Evolutionary conservation across 2,113 vertebrate species (phyloP).

Genomic region (Pluvialis apricaria): DNA sequence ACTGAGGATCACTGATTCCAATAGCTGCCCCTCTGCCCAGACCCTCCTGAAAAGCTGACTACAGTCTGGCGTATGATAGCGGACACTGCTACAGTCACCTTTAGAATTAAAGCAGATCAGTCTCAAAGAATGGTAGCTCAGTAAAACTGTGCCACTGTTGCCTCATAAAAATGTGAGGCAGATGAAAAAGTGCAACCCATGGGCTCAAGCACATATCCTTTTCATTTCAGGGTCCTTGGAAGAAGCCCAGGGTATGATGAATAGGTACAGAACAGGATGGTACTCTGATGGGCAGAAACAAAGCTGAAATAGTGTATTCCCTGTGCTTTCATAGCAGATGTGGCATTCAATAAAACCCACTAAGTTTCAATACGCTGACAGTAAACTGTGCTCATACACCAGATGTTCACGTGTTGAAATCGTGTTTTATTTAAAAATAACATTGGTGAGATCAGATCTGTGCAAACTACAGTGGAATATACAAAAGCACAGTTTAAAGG

Average conservation of each 20-base stretch:
- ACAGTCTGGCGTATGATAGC: neutral
- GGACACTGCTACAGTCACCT: no score
- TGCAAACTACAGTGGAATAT: neutral
- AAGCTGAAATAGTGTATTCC: neutral
- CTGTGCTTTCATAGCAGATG: conserved; percentile 3
- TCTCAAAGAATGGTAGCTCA: neutral
- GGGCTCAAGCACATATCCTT: neutral
- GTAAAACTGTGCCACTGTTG: neutral
- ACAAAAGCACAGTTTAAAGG: neutral
- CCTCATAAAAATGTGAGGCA: neutral
- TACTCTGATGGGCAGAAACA: neutral
- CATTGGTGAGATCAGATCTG: neutral
- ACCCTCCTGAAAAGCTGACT: neutral
- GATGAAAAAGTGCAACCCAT: neutral
- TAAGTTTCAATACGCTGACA: neutral
- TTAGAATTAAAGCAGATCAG: neutral
- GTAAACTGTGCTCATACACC: conserved; percentile 9
- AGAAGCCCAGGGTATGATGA: neutral
- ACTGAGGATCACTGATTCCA: neutral
- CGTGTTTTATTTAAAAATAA: neutral
- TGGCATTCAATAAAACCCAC: neutral
- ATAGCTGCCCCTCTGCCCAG: neutral
- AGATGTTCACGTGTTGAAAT: neutral
- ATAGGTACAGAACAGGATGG: neutral
- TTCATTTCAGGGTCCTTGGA: neutral